A percentile compares a stretch with the other conserved stretches of the same genome.
Conservation (phyloP, 2,888 invertebrate genomes). For the Apoda limacodes region DNA sequence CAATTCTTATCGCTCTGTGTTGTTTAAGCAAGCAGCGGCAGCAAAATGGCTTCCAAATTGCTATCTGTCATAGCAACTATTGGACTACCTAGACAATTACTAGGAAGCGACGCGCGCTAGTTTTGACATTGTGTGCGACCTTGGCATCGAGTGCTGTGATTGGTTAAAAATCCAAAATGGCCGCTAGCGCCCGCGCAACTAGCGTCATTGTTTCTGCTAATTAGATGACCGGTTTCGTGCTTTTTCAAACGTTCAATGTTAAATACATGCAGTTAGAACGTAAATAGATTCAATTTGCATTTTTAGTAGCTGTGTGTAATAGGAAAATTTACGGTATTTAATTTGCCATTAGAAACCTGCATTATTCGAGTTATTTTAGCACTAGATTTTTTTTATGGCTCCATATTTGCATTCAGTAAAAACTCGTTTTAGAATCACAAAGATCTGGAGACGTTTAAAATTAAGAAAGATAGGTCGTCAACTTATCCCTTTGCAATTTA, state of each 20-base stretch:
- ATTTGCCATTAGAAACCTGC: no score
- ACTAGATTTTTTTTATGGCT: no score
- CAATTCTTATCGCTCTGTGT: no score
- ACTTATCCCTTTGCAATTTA: no score
- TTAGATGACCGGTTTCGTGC: conserved; percentile 58
- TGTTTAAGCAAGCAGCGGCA: no score
- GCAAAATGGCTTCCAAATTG: conserved; percentile 53
- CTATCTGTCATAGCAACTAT: conserved; percentile 51
- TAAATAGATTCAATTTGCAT: not conserved
- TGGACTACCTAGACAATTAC: conserved; percentile 51
- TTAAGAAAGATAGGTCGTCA: no score
- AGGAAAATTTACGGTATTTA: no score
- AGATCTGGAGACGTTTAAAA: no score
- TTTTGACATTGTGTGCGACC: conserved; percentile 65
- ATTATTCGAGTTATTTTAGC: no score
- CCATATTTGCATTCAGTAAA: no score
- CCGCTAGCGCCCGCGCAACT: conserved; percentile 34
- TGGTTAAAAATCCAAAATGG: conserved; percentile 55
- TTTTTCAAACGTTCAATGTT: conserved; percentile 22
- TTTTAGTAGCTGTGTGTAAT: not conserved
- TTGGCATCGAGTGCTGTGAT: conserved; percentile 40
- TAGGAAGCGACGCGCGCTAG: conserved; percentile 43
- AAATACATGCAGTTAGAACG: not conserved
- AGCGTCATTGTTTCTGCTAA: conserved; percentile 55
- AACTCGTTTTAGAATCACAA: no score